Evolutionary conservation across 37 sponge, comb jelly and placozoan genomes (phyloP).

Genomic region (Tethya wilhelma): DNA sequence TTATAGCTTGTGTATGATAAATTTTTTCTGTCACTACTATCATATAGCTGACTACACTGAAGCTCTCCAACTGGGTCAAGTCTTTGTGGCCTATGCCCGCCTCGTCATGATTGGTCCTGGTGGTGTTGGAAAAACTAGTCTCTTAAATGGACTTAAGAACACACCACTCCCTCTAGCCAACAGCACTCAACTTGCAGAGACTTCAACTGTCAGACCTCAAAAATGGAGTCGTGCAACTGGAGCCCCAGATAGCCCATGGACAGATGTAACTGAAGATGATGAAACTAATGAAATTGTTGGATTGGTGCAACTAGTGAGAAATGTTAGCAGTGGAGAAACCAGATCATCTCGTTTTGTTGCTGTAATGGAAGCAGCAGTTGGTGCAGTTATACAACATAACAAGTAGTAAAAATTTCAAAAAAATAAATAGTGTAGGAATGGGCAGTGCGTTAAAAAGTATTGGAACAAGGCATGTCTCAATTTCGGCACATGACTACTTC

Average conservation of each 20-base stretch:
- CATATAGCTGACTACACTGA: constrained; percentile 24
- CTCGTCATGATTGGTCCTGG: constrained; percentile 45
- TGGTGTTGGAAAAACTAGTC: constrained; percentile 45
- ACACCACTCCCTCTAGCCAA: constrained; percentile 5
- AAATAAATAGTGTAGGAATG: too few species aligned
- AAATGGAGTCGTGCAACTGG: too few species aligned
- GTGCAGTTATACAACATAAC: too few species aligned
- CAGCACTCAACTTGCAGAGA: constrained; percentile 35
- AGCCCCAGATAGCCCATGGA: too few species aligned
- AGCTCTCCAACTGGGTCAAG: constrained; percentile 30
- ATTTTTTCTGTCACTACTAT: too few species aligned
- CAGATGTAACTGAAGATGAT: constrained; percentile 24
- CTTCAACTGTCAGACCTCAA: background rate
- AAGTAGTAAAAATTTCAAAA: too few species aligned
- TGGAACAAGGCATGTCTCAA: too few species aligned
- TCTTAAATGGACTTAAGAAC: constrained; percentile 32
- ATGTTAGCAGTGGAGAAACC: background rate
- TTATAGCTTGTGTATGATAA: too few species aligned
- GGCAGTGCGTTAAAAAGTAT: too few species aligned
- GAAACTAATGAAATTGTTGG: constrained; percentile 25
- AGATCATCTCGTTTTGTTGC: background rate
- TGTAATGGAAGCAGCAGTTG: too few species aligned
- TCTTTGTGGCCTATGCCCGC: constrained; percentile 33
- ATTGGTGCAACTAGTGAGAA: constrained; percentile 8
- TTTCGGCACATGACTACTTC: too few species aligned